A percentile compares a stretch with the other conserved stretches of the same genome.
Conservation (phyloP, 2,113 vertebrate species). For the Corythaixoides concolor region DNA sequence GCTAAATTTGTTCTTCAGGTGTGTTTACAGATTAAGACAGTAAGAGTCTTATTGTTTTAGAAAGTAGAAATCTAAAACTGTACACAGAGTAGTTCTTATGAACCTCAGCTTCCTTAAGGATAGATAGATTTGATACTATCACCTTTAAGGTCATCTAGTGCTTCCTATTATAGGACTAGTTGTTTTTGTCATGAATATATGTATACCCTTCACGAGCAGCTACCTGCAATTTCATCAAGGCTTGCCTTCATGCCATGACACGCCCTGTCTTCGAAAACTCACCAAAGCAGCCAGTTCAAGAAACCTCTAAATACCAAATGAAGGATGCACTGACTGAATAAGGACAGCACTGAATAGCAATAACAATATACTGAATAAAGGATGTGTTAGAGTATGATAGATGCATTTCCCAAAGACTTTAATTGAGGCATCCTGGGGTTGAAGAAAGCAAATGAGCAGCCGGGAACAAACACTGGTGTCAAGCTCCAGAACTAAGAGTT, state of each 20-base stretch:
- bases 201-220: accelerated
- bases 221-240: neutral
- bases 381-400: neutral
- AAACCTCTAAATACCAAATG: neutral
- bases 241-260: neutral
- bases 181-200: neutral
- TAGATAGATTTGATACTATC: neutral
- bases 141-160: neutral
- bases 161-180: neutral
- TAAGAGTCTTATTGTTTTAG: neutral
- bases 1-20: neutral
- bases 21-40: neutral
- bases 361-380: neutral
- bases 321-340: neutral
- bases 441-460: neutral
- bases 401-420: neutral
- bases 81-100: neutral
- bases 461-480: neutral
- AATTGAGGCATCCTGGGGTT: neutral
- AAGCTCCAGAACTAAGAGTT: neutral
- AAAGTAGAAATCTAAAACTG: neutral
- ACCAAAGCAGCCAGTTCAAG: neutral
- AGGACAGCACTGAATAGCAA: neutral
- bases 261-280: neutral
- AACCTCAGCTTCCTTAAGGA: neutral